These are phyloP conservation scores for Colletes latitarsis DNA, from an alignment of 1,140 invertebrate genomes.

Conservation along the genomic window DNA sequence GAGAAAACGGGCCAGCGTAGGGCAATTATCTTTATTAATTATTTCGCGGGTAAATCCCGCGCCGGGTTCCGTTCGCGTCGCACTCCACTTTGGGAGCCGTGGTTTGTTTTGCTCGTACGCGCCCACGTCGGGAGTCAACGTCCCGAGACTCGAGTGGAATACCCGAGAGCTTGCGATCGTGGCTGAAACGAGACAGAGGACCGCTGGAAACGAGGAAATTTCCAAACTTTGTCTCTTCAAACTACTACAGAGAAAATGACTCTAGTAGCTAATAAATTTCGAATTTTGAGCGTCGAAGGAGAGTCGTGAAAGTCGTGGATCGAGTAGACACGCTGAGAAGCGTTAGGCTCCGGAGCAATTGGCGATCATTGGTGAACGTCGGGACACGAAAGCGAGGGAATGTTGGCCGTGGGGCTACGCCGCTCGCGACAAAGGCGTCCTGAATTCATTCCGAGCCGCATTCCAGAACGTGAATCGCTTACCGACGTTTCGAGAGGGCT, in stretches of 20 bases:
- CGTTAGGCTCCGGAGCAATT: conserved; percentile 26
- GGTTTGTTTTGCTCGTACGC: conserved; percentile 9
- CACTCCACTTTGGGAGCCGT: conserved; percentile 17
- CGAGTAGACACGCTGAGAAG: too few species aligned
- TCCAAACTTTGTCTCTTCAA: too few species aligned
- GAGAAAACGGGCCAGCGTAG: neutral
- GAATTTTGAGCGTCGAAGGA: too few species aligned
- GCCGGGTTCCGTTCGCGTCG: neutral
- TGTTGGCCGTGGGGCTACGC: conserved; percentile 55
- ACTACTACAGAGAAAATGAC: too few species aligned
- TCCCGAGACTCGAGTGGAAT: neutral
- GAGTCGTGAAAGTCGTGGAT: too few species aligned
- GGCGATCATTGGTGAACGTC: conserved; percentile 40
- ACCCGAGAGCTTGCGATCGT: neutral
- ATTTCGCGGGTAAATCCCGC: conserved; percentile 14
- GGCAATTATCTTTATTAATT: conserved; percentile 28
- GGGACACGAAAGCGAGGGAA: conserved; percentile 20
- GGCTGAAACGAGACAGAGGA: neutral
- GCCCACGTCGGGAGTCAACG: conserved; percentile 1
- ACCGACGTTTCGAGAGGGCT: conserved; percentile 30
- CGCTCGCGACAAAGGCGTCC: conserved; percentile 58
- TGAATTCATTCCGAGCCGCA: conserved; percentile 60
- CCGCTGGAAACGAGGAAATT: too few species aligned
- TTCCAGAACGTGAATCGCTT: conserved; percentile 68
- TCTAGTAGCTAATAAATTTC: too few species aligned